Base-by-base conservation (phyloP, 2,113 vertebrate genomes). In the Microtus richardsoni region DNA sequence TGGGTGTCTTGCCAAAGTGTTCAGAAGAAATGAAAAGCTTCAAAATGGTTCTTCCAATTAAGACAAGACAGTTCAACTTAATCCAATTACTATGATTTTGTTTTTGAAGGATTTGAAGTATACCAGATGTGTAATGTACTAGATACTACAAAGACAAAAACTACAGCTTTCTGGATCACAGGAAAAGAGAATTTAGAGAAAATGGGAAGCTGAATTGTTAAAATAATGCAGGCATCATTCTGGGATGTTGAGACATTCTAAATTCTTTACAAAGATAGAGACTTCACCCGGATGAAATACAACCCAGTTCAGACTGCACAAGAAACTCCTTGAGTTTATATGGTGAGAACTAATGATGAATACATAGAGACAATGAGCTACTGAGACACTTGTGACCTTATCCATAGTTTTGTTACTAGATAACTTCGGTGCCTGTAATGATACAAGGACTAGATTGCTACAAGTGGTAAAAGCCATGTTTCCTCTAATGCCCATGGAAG, bases 401-500 rank as follows among this genome's bases (percentile, higher is more conserved):
- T 39, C 16, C 58, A 58, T 2, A 39, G 66, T 60, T 64, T 64
- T 39, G 41, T 39, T 26, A 22, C 78, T 24, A 7, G n/a, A 79
- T 41, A 30, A 58, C 17, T 33, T n/a, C 39, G 54, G 41, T 47
- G 70, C 19, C 71, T n/a, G 11, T 30, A 78, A 71, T 78, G 73
- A 62, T 17, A 39, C 21, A 82, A 60, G 33, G 3, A 5, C 5
- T 22, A 28, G 77, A 74, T 39, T 58, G 4, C 39, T 39, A 33
- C 9, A 66, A 22, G 21, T 28, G 16, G 24, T 16, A 8, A 54
- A 30, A 28, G 24, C n/a, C 0, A 0, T 47, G 58, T 21, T 71
- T 39, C 52, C 58, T 66, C 26, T 7, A 12, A 5, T 0, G 2
- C 10, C 9, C 1, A 49, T 41, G 28, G 3, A 41, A 47, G 11